A percentile compares a stretch with the other conserved stretches of the same genome.
These are phyloP conservation scores for Lathronympha strigana DNA, from an alignment of 2,888 invertebrate species.

Conservation along the genomic window DNA sequence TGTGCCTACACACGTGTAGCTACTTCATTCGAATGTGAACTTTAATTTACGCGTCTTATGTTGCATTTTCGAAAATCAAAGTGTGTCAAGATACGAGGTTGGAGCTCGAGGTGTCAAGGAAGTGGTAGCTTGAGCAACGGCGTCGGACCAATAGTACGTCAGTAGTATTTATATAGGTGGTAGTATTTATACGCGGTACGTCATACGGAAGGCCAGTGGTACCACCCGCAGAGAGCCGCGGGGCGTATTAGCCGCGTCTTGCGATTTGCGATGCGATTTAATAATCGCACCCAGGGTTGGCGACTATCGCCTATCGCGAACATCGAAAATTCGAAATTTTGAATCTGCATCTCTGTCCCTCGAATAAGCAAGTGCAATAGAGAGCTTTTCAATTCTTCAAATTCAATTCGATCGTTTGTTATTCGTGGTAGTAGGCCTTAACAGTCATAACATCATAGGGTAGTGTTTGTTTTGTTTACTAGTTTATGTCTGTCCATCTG, in stretches of 20 bases:
- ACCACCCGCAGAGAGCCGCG: constrained; percentile 44
- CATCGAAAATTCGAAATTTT: no score
- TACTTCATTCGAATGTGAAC: neutral
- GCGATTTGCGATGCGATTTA: constrained; percentile 48
- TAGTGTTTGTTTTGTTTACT: constrained; percentile 25
- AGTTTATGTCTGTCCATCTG: constrained; percentile 23
- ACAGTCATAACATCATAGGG: constrained; percentile 16
- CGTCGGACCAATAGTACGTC: neutral
- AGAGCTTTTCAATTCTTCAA: no score
- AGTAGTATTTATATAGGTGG: constrained; percentile 21
- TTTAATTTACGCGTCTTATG: neutral
- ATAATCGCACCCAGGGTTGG: constrained; percentile 42
- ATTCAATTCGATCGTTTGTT: no score
- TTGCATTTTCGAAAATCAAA: constrained; percentile 1
- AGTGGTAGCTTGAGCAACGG: constrained; percentile 28
- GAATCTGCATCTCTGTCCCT: no score
- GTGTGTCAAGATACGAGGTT: constrained; percentile 15
- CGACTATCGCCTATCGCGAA: no score
- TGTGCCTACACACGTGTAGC: neutral
- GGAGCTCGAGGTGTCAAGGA: constrained; percentile 7
- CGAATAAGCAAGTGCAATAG: no score
- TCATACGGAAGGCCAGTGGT: constrained; percentile 38
- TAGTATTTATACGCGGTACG: constrained; percentile 33
- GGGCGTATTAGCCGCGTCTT: constrained; percentile 45
- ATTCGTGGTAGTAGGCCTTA: no score